Percentiles rank a stretch among this genome's conserved stretches.
These are phyloP conservation scores for Lophochroa leadbeateri DNA, from an alignment of 2,113 vertebrate species.

Conservation along the genomic window DNA sequence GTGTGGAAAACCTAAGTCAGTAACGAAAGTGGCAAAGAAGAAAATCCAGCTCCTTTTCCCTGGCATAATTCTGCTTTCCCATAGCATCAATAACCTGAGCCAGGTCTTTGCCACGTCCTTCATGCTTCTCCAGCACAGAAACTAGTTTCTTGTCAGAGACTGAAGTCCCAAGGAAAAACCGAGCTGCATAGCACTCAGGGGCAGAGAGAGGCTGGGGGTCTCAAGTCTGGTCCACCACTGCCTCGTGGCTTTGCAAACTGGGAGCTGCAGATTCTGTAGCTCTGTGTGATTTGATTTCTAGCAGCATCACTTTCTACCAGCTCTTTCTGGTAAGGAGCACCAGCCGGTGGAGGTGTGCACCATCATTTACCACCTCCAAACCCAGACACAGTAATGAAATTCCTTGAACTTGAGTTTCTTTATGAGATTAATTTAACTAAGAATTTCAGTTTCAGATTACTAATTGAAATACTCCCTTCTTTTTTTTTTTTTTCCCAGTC, in stretches of 20 bases:
- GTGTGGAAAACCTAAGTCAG: neutral
- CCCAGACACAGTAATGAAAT: neutral
- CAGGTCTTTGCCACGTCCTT: neutral
- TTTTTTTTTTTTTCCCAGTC: neutral
- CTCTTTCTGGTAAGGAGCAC: neutral
- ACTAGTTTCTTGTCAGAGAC: neutral
- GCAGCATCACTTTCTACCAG: neutral
- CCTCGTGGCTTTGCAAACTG: fast-evolving
- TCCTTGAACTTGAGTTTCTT: neutral
- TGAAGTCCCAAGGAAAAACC: neutral
- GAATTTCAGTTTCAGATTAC: neutral
- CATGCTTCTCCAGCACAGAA: neutral
- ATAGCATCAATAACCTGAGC: neutral
- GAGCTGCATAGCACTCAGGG: neutral
- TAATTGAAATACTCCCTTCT: neutral
- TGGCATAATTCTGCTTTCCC: neutral
- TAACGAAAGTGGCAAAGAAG: neutral
- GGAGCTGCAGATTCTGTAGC: neutral
- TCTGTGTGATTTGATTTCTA: neutral
- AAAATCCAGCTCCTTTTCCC: neutral
- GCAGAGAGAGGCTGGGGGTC: neutral
- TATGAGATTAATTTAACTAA: neutral
- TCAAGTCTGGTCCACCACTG: neutral
- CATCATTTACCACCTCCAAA: neutral
- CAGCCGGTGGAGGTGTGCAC: neutral